A percentile compares a stretch with the other conserved stretches of the same genome.
These are phyloP conservation scores for Stenodera caucasica DNA, from an alignment of 2,888 invertebrate genomes.

Conservation along the genomic window DNA sequence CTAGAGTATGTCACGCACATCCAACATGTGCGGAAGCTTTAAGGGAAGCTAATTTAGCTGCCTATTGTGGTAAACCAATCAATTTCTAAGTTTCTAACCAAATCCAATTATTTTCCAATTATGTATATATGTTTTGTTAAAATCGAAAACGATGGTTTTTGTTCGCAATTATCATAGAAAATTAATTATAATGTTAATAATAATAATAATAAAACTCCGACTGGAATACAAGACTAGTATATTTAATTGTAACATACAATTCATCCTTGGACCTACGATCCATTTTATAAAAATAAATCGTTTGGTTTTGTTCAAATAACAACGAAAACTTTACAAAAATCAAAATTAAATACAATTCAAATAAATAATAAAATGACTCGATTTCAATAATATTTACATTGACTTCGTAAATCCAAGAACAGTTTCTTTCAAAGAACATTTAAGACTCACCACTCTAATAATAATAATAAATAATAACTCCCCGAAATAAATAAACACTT, in stretches of 20 bases:
- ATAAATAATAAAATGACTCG: constrained; percentile 1
- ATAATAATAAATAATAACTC: constrained; percentile 4
- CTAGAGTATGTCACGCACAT: constrained; percentile 98
- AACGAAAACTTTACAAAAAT: background rate
- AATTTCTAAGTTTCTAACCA: constrained; percentile 73
- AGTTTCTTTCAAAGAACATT: background rate
- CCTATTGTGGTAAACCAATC: constrained; percentile 95
- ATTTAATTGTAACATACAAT: constrained; percentile 7
- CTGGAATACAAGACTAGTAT: constrained; percentile 7
- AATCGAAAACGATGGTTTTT: background rate
- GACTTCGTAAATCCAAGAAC: constrained; percentile 7
- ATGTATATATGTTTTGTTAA: constrained; percentile 16
- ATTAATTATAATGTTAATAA: background rate
- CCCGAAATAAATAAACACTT: background rate
- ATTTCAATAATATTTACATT: background rate
- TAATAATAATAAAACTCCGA: background rate
- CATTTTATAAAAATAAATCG: constrained; percentile 6
- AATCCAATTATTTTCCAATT: constrained; percentile 8
- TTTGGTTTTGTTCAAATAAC: background rate
- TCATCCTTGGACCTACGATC: constrained; percentile 7
- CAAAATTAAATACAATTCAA: background rate
- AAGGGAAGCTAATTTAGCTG: constrained; percentile 94
- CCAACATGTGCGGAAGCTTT: constrained; percentile 98
- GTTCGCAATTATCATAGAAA: background rate
- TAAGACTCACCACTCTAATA: constrained; percentile 8